Conservation (phyloP, 37 sponge, comb jelly and placozoan species). For the Lycopodina hypogea region DNA sequence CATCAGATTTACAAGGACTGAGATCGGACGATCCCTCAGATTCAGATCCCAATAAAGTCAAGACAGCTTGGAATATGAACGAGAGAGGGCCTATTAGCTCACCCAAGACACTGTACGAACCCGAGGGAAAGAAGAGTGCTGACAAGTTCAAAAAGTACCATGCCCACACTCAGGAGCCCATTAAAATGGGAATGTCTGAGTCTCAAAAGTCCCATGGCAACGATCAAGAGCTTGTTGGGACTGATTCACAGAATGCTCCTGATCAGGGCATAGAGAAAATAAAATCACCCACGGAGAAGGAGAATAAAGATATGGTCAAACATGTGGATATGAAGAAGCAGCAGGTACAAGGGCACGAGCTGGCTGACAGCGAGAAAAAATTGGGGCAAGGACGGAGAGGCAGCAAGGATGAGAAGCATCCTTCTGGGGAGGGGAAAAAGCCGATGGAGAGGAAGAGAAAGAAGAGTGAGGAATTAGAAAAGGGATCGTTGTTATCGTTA, state of each 20-base stretch:
- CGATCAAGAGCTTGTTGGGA: neutral
- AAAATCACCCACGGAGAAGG: neutral
- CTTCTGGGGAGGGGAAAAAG: neutral
- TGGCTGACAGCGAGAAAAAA: neutral
- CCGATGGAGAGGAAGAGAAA: neutral
- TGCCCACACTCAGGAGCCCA: slow-evolving; percentile 7
- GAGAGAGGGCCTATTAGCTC: slow-evolving; percentile 49
- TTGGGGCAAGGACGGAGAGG: neutral
- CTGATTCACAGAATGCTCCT: neutral
- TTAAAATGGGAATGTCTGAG: neutral
- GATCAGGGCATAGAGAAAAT: neutral
- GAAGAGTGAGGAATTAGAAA: neutral
- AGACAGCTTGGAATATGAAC: slow-evolving; percentile 36
- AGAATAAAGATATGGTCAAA: neutral
- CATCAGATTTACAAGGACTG: neutral
- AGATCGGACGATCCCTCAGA: neutral
- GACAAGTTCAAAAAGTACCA: slow-evolving; percentile 68
- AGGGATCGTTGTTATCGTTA: neutral
- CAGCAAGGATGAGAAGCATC: neutral
- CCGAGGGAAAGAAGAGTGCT: slow-evolving; percentile 66
- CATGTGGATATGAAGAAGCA: neutral
- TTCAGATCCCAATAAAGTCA: neutral
- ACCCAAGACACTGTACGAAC: slow-evolving; percentile 66
- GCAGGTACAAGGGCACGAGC: neutral
- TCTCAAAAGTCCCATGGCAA: neutral